phyloP scores from a whole-genome alignment of 2,797 vertebrate species.

The Okamejei kenojei region DNA sequence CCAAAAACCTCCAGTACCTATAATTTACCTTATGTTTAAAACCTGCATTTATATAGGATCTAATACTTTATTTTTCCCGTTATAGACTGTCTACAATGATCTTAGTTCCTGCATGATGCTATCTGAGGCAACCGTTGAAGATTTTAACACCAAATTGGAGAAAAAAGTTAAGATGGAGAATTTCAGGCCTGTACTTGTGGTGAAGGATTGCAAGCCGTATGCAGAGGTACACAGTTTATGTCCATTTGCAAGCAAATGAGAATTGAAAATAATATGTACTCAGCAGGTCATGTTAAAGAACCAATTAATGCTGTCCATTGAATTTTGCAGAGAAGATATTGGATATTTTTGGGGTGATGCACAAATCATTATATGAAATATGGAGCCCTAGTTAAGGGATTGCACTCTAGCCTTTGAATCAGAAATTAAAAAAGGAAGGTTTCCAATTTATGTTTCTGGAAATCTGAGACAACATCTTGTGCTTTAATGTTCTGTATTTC shows the following conservation, averaged over 20 bases:
- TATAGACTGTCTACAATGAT: conserved; percentile 75
- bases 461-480: neutral
- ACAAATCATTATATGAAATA: neutral
- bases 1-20: neutral
- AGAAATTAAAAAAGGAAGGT: neutral
- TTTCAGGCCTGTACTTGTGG: conserved; percentile 82
- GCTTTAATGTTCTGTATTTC: too few relatives aligned
- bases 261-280: neutral
- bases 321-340: neutral
- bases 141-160: conserved; percentile 71
- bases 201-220: conserved; percentile 71
- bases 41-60: neutral
- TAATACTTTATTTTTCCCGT: conserved; percentile 30
- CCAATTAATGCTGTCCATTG: neutral
- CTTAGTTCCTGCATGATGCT: conserved; percentile 72
- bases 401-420: neutral
- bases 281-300: neutral
- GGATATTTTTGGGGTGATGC: neutral
- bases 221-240: conserved; percentile 66
- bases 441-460: too few relatives aligned
- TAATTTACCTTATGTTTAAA: neutral
- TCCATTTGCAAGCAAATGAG: neutral
- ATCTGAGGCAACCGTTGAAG: conserved; percentile 74
- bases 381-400: neutral
- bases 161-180: conserved; percentile 63